Conservation (phyloP, 2,888 invertebrate genomes). For the Lepidocyrtoides sp. region DNA sequence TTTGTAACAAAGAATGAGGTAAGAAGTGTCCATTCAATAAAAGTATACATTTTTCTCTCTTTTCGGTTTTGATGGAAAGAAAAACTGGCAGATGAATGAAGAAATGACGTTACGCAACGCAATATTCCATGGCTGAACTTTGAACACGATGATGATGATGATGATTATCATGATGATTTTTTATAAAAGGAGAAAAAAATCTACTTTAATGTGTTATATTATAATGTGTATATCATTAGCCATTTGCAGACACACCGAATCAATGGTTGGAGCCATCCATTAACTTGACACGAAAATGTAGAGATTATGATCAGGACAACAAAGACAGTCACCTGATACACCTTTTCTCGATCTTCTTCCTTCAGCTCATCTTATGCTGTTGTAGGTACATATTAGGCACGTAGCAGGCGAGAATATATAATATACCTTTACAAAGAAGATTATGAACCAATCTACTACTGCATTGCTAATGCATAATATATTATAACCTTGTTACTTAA, state of each 20-base stretch:
- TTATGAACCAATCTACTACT: neutral
- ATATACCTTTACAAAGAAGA: conserved; percentile 1
- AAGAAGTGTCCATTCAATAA: conserved; percentile 2
- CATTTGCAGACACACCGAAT: conserved; percentile 62
- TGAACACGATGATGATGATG: neutral
- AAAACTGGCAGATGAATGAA: too few relatives aligned
- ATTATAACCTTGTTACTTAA: conserved; percentile 3
- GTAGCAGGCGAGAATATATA: neutral
- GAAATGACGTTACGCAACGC: neutral
- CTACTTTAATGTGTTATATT: conserved; percentile 31
- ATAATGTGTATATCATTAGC: conserved; percentile 71
- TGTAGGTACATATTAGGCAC: too few relatives aligned
- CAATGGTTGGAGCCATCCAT: conserved; percentile 78
- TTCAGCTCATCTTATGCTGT: neutral
- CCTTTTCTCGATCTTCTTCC: conserved; percentile 38
- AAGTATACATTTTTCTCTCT: neutral
- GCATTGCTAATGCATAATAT: too few relatives aligned
- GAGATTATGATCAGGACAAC: conserved; percentile 78
- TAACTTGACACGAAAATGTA: conserved; percentile 80
- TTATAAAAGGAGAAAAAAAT: neutral
- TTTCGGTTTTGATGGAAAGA: neutral
- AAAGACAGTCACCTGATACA: conserved; percentile 76
- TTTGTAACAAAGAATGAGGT: conserved; percentile 3
- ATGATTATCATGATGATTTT: neutral
- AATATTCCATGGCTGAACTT: neutral